These are phyloP conservation scores for Entelurus aequoreus DNA, from an alignment of 2,113 vertebrate species.

Conservation along the genomic window DNA sequence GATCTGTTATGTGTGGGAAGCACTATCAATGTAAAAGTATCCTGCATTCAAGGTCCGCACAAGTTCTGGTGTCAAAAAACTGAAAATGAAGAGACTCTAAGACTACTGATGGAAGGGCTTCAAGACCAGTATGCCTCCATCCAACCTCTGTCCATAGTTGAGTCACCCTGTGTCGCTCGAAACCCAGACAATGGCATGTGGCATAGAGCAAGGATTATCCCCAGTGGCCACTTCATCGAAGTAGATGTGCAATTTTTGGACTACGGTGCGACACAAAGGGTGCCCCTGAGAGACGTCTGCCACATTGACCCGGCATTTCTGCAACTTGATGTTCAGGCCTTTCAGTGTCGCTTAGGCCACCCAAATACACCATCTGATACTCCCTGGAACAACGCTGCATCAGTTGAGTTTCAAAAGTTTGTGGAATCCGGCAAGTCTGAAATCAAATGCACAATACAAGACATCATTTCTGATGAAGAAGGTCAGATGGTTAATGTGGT, in stretches of 20 bases:
- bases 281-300: constrained; percentile 32
- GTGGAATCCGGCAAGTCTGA: not conserved
- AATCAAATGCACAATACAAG: constrained; percentile 36
- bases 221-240: constrained; percentile 12
- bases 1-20: constrained; percentile 19
- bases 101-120: constrained; percentile 37
- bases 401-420: constrained; percentile 34
- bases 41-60: constrained; percentile 34
- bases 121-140: constrained; percentile 32
- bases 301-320: constrained; percentile 48
- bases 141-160: constrained; percentile 17
- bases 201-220: constrained; percentile 47
- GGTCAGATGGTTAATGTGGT: constrained; percentile 29
- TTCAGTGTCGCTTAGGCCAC: constrained; percentile 39
- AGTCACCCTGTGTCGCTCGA: constrained; percentile 27
- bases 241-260: constrained; percentile 53
- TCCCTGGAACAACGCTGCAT: not conserved
- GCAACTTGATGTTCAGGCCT: constrained; percentile 26
- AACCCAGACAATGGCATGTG: constrained; percentile 45
- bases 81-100: constrained; percentile 20
- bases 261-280: constrained; percentile 35
- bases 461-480: constrained; percentile 24
- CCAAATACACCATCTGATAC: not conserved
- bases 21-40: constrained; percentile 30
- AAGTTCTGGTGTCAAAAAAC: constrained; percentile 49